Evolutionary conservation across 53 echinoderm and acorn worm genomes (phyloP).

Genomic region (Paelopatides confundens): DNA sequence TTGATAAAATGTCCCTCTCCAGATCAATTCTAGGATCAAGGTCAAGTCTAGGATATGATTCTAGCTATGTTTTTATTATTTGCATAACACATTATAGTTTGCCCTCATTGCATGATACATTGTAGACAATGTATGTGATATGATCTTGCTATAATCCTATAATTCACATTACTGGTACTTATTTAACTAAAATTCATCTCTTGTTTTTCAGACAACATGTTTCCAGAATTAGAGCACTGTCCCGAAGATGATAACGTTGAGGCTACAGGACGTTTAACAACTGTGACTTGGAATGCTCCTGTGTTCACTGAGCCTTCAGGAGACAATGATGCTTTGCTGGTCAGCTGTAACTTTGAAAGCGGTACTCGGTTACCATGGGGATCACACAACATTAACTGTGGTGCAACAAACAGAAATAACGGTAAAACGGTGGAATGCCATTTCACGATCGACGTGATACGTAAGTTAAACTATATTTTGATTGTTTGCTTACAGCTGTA

Average conservation of each 20-base stretch:
- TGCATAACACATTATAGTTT: too few species aligned
- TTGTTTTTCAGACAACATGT: constrained; percentile 80
- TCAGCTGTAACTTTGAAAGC: constrained; percentile 63
- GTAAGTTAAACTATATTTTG: too few species aligned
- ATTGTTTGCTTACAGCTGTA: too few species aligned
- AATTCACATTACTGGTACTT: too few species aligned
- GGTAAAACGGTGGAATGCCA: constrained; percentile 74
- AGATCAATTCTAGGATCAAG: too few species aligned
- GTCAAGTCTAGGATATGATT: too few species aligned
- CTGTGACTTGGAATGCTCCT: constrained; percentile 65
- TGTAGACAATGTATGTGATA: too few species aligned
- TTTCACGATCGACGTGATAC: constrained; percentile 67
- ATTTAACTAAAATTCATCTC: too few species aligned
- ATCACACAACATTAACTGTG: constrained; percentile 65
- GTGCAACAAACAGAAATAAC: constrained; percentile 70
- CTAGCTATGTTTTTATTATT: too few species aligned
- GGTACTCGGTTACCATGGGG: constrained; percentile 62
- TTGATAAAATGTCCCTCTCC: too few species aligned
- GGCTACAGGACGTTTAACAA: constrained; percentile 42
- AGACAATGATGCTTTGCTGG: constrained; percentile 54
- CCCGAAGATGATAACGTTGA: constrained; percentile 46
- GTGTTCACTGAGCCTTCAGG: constrained; percentile 75
- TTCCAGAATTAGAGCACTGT: constrained; percentile 69
- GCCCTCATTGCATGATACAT: too few species aligned
- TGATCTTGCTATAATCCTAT: too few species aligned